Evolutionary conservation across 1,140 invertebrate genomes (phyloP), one percentile per base, ranked within the genome.

Genomic region (Apocrypta bakeri): DNA sequence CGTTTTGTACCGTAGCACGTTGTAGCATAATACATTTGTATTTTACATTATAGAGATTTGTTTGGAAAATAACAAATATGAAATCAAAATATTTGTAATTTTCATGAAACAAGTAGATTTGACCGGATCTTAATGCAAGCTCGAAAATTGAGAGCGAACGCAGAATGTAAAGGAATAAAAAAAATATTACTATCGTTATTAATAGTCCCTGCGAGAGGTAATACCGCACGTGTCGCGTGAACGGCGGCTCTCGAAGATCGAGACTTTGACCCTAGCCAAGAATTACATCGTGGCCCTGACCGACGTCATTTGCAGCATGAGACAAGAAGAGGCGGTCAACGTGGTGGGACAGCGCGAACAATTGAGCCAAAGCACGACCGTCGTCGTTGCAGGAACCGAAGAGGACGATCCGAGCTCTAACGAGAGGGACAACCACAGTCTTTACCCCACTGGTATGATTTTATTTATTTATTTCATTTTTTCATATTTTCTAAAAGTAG

Each of bases 281-380:
- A 98, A 98, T 93, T 98, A 98, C 91, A 98, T 98, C 85, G 97
- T 97, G 93, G 97, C 97, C 1, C 92, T 98, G 77, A 98, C 97
- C 21, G 97, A 98, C 89, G 96, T 97, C 72, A 97, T 98, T 88
- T 96, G 95, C 89, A 94, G 94, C 42, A 95, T 95, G 92, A 89
- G 94, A 84, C 94, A 92, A 27, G 94, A 95, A 33, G 91, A 92
- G 17, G 40, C 24, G 0, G 56, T 25, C 25, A 56, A 56, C 33
- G 56, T 2, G 17, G 82, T 8, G 1, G 21, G 79, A 12, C 63
- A 83, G 17, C 76, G 64, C 25, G 29, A 71, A 29, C 69, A 68
- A 21, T 9, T 68, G 25, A 21, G 21, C 25, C 29, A 27, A 14
- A 27, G 25, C 1, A 40, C 37, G 7, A 9, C 2, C 11, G 37